These are phyloP conservation scores for Benitochromis conjunctus DNA, from an alignment of 2,113 vertebrate genomes.

Conservation along the genomic window DNA sequence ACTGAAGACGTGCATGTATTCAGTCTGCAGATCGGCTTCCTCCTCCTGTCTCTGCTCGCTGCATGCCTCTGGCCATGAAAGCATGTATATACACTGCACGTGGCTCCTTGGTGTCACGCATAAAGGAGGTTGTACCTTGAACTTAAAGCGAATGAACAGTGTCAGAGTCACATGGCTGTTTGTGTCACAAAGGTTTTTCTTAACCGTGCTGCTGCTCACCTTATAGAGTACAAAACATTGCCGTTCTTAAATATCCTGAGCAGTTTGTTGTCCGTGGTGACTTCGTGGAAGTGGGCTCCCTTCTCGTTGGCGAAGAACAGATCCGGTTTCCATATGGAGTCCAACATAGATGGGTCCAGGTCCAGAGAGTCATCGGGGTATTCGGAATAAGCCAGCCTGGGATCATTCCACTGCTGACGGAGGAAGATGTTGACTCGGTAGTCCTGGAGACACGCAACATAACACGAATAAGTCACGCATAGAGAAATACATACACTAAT, in stretches of 20 bases:
- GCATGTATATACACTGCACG: background rate
- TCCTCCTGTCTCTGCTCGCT: background rate
- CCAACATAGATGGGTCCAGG: conserved; percentile 94
- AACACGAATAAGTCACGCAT: background rate
- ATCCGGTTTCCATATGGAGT: conserved; percentile 98
- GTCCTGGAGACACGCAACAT: conserved; percentile 73
- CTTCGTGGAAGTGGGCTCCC: conserved; percentile 96
- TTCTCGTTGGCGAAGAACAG: conserved; percentile 98
- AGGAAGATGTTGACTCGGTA: conserved; percentile 98
- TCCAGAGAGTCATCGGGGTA: conserved; percentile 98
- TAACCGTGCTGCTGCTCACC: conserved; percentile 59
- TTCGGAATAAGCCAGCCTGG: conserved; percentile 89
- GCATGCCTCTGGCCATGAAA: background rate
- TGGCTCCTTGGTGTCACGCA: background rate
- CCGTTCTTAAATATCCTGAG: conserved; percentile 96
- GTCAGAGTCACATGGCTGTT: background rate
- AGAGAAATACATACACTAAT: rapidly evolving
- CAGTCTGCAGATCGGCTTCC: background rate
- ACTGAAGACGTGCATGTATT: background rate
- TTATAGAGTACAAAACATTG: conserved; percentile 95
- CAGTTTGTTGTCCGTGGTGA: conserved; percentile 96
- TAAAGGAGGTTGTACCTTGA: background rate
- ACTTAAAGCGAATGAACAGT: background rate
- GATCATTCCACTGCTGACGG: conserved; percentile 97
- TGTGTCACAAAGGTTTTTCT: background rate